phyloP scores from a whole-genome alignment of 2,797 vertebrate genomes.

The Pygocentrus nattereri region DNA sequence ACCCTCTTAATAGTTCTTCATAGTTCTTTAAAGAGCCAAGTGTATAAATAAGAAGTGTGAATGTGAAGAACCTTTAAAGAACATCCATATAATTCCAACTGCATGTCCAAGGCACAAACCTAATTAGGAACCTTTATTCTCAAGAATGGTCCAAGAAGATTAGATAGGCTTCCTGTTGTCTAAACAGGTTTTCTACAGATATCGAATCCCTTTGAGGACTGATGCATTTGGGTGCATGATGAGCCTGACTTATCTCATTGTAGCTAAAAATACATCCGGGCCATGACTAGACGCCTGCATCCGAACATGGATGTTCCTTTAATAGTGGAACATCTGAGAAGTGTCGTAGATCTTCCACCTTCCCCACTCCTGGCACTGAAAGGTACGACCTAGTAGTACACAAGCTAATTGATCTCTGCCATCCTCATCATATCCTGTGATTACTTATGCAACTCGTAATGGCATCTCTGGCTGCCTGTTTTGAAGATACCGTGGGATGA shows the following conservation, averaged over 20 bases:
- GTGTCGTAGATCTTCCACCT: neutral
- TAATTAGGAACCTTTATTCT: neutral
- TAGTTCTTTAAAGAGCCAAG: too few species aligned
- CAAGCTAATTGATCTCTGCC: constrained; percentile 48
- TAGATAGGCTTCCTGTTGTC: neutral
- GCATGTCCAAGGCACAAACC: neutral
- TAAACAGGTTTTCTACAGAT: constrained; percentile 3
- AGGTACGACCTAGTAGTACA: neutral
- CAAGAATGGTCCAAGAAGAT: neutral
- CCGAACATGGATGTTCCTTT: neutral
- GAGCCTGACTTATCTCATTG: neutral
- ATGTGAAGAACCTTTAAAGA: too few species aligned
- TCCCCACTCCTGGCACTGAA: neutral
- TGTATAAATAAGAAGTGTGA: too few species aligned
- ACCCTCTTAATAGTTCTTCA: too few species aligned
- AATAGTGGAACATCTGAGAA: constrained; percentile 3
- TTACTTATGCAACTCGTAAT: constrained; percentile 61
- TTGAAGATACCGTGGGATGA: constrained; percentile 22
- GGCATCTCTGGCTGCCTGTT: constrained; percentile 49
- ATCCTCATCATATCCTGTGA: constrained; percentile 32
- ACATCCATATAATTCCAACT: neutral
- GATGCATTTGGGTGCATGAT: neutral
- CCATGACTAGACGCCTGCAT: neutral
- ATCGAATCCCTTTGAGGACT: neutral
- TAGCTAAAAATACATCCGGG: neutral